These are phyloP conservation scores for Zapornia atra DNA, from an alignment of 2,113 vertebrate species.

Conservation along the genomic window DNA sequence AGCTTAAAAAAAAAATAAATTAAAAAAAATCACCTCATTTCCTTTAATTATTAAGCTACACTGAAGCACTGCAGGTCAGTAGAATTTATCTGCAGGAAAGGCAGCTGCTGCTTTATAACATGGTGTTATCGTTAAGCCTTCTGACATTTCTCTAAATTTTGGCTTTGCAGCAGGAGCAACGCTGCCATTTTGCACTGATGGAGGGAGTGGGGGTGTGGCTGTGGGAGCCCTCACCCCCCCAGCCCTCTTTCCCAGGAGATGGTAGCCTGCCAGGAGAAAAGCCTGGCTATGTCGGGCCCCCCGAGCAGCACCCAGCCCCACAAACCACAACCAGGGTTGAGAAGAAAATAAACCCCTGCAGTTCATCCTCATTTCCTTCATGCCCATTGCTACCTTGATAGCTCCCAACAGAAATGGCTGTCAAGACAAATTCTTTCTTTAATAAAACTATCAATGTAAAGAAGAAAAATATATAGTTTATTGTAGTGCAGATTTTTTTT, in stretches of 20 bases:
- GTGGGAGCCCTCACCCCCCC: background rate
- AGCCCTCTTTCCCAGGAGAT: background rate
- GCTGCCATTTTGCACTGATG: background rate
- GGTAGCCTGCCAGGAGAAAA: background rate
- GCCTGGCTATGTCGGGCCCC: background rate
- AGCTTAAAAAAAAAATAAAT: background rate
- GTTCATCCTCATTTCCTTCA: accelerated
- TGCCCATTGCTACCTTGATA: background rate
- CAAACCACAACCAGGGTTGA: background rate
- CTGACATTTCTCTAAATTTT: background rate
- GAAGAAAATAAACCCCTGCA: background rate
- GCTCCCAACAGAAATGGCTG: background rate
- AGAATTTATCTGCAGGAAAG: slow-evolving; percentile 3
- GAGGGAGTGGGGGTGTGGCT: background rate
- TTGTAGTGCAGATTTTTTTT: background rate
- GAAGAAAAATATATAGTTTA: background rate
- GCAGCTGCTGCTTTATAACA: background rate
- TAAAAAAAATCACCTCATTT: background rate
- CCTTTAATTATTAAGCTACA: slow-evolving; percentile 23
- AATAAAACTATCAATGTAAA: background rate
- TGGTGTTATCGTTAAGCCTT: background rate
- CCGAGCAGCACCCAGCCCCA: background rate
- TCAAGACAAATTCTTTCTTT: slow-evolving; percentile 27
- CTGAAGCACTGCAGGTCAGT: background rate
- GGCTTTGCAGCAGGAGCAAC: background rate